Evolutionary conservation across 2,113 vertebrate genomes (phyloP).

Genomic region (Smithornis capensis): DNA sequence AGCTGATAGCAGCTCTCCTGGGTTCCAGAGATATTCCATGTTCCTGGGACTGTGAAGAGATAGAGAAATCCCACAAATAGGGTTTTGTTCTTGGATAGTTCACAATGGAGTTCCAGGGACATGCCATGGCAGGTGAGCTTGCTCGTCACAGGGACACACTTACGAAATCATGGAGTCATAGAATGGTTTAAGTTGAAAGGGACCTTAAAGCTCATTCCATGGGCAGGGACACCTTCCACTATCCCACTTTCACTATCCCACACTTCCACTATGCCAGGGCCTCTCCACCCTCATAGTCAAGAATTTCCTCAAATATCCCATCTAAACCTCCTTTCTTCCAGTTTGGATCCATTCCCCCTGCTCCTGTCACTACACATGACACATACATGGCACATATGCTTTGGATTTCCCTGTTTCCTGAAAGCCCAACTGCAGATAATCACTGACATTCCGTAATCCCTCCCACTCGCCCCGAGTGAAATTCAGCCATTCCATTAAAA

Average conservation of each 20-base stretch:
- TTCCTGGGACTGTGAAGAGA: background rate
- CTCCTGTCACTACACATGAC: background rate
- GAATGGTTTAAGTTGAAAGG: background rate
- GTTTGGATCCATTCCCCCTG: background rate
- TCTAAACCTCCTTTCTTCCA: background rate
- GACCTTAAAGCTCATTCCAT: background rate
- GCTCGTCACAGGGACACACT: background rate
- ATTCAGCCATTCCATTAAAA: slow-evolving; percentile 7
- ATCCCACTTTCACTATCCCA: accelerated
- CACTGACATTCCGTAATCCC: background rate
- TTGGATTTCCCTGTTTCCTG: background rate
- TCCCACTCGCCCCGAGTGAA: background rate
- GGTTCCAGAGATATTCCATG: accelerated
- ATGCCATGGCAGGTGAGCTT: accelerated
- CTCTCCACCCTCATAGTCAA: background rate
- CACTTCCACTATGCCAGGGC: no score
- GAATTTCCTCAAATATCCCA: background rate
- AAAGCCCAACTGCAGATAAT: background rate
- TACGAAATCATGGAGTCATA: background rate
- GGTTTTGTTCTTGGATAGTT: accelerated
- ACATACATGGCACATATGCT: accelerated
- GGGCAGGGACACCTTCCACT: accelerated
- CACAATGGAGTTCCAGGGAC: accelerated
- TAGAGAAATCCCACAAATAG: background rate
- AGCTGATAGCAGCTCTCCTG: background rate